Percentiles rank a stretch among this genome's conserved stretches.
Evolutionary conservation across 2,797 vertebrate species (phyloP).

Genomic region (Apogon talboti): DNA sequence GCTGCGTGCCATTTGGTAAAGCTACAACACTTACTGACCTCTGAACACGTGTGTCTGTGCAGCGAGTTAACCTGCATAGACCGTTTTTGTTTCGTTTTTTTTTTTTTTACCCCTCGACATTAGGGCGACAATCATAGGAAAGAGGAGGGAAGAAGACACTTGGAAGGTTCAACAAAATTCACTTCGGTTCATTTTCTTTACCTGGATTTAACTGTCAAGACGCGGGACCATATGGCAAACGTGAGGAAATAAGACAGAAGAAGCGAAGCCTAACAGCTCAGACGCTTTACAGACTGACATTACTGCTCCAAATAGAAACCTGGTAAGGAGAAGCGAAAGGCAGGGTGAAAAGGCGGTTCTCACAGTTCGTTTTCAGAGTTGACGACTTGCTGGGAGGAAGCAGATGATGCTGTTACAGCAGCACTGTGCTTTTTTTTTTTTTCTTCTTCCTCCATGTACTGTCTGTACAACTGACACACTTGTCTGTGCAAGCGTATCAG

Average conservation of each 20-base stretch:
- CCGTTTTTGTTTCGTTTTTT: constrained; percentile 27
- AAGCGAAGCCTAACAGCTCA: constrained; percentile 7
- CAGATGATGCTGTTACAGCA: constrained; percentile 55
- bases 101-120: constrained; percentile 26
- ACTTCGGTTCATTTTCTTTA: constrained; percentile 58
- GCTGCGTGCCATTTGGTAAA: constrained; percentile 67
- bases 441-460: constrained; percentile 35
- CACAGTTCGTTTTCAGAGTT: constrained; percentile 51
- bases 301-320: constrained; percentile 32
- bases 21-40: constrained; percentile 66
- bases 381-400: constrained; percentile 47
- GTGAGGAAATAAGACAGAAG: constrained; percentile 27
- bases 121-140: constrained; percentile 66
- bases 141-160: constrained; percentile 60
- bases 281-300: constrained; percentile 25
- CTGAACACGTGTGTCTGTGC: constrained; percentile 60
- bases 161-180: constrained; percentile 70
- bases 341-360: constrained; percentile 44
- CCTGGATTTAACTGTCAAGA: constrained; percentile 19
- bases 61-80: constrained; percentile 49
- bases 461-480: constrained; percentile 41
- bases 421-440: constrained; percentile 30
- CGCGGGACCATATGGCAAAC: constrained; percentile 36
- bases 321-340: constrained; percentile 42
- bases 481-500: constrained; percentile 17